Conservation (phyloP, 2,888 invertebrate genomes). For the Hyles lineata region DNA sequence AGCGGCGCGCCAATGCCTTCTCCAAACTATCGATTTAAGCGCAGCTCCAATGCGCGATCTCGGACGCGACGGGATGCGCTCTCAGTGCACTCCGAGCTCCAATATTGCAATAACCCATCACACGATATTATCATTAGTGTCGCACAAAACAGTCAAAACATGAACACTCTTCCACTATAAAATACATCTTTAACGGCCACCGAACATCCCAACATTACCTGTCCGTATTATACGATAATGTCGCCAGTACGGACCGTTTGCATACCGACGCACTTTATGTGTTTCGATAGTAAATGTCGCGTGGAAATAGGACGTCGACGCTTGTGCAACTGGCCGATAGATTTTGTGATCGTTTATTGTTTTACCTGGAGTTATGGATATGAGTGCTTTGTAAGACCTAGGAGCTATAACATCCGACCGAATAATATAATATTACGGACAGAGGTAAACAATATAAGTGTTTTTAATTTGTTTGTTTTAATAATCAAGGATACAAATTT, state of each 20-base stretch:
- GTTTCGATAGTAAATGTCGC: conserved; percentile 20
- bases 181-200: conserved; percentile 9
- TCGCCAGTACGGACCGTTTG: conserved; percentile 3
- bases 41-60: conserved; percentile 3
- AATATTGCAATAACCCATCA: conserved; percentile 2
- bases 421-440: neutral
- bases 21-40: conserved; percentile 3
- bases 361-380: neutral
- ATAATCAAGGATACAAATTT: too few species aligned
- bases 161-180: neutral
- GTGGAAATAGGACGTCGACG: conserved; percentile 15
- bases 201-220: conserved; percentile 9
- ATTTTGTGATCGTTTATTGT: conserved; percentile 1
- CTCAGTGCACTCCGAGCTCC: neutral
- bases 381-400: neutral
- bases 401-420: neutral
- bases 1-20: neutral
- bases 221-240: neutral
- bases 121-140: conserved; percentile 4
- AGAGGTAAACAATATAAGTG: neutral
- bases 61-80: neutral
- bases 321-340: neutral
- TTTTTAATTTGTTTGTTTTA: neutral
- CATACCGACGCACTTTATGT: conserved; percentile 22
- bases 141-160: neutral